These are phyloP conservation scores for Lepisosteus osseus DNA, from an alignment of 2,113 vertebrate genomes.

Conservation along the genomic window DNA sequence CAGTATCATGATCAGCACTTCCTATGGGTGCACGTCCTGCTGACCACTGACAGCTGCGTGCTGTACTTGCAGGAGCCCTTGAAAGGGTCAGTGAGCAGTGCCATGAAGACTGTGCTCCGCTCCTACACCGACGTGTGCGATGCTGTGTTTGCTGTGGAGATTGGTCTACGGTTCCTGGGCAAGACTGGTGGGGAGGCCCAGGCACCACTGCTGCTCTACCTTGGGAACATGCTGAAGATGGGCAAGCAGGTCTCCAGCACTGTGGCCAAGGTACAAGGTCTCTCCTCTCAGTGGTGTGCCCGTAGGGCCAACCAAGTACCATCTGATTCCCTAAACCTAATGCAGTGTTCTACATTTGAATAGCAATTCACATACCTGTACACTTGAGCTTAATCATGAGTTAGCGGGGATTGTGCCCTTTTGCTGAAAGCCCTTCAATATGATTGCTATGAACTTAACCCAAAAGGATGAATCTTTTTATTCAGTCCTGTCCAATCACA, in stretches of 20 bases:
- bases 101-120: conserved; percentile 46
- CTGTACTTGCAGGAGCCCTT: conserved; percentile 42
- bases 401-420: no score
- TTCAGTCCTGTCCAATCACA: no score
- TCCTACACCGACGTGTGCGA: conserved; percentile 63
- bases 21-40: no score
- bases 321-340: background rate
- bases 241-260: conserved; percentile 47
- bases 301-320: no score
- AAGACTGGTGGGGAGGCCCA: conserved; percentile 47
- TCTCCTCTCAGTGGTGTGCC: background rate
- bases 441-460: no score
- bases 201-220: conserved; percentile 43
- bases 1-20: no score
- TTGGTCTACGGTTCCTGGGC: conserved; percentile 58
- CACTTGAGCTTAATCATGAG: no score
- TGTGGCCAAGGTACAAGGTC: conserved; percentile 53
- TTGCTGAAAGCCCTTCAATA: no score
- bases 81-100: conserved; percentile 45
- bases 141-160: conserved; percentile 48
- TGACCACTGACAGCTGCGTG: background rate
- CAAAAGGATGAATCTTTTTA: no score
- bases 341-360: no score
- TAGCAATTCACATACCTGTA: no score
- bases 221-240: conserved; percentile 56